Percentiles rank a stretch among this genome's conserved stretches.
phyloP scores from a whole-genome alignment of 2,113 vertebrate genomes.

The Halichoeres trimaculatus region DNA sequence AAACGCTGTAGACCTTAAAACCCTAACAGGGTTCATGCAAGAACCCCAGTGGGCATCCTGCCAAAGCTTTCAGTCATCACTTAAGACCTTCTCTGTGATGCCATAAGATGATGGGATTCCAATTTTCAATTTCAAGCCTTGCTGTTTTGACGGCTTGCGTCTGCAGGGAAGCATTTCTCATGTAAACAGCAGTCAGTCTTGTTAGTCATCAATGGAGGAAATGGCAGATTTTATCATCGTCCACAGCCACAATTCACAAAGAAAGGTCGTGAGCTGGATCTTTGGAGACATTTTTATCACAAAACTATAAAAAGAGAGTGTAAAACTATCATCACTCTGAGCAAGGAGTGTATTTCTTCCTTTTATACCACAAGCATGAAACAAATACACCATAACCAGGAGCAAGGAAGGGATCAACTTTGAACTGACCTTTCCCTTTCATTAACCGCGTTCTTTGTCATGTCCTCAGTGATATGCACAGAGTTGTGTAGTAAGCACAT shows the following conservation, averaged over 20 bases:
- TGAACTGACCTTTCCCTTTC: conserved; percentile 11
- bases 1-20: conserved; percentile 59
- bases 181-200: conserved; percentile 29
- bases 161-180: conserved; percentile 48
- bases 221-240: conserved; percentile 42
- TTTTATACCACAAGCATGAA: conserved; percentile 4
- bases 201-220: background rate
- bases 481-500: conserved; percentile 35
- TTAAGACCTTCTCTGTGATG: conserved; percentile 53
- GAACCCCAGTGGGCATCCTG: conserved; percentile 49
- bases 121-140: conserved; percentile 72
- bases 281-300: conserved; percentile 40
- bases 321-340: conserved; percentile 29
- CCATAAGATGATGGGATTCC: conserved; percentile 66
- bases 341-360: conserved; percentile 3
- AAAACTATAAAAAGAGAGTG: conserved; percentile 30
- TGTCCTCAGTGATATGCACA: background rate
- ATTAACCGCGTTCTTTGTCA: background rate
- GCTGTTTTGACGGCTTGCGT: conserved; percentile 62
- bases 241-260: conserved; percentile 23
- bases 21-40: conserved; percentile 56
- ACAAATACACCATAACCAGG: background rate
- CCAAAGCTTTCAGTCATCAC: conserved; percentile 66
- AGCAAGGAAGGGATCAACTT: conserved; percentile 7
- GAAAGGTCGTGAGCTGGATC: background rate